Percentiles rank a stretch among this genome's conserved stretches.
Evolutionary conservation across 2,888 invertebrate genomes (phyloP).

Genomic region (Hyalella azteca): DNA sequence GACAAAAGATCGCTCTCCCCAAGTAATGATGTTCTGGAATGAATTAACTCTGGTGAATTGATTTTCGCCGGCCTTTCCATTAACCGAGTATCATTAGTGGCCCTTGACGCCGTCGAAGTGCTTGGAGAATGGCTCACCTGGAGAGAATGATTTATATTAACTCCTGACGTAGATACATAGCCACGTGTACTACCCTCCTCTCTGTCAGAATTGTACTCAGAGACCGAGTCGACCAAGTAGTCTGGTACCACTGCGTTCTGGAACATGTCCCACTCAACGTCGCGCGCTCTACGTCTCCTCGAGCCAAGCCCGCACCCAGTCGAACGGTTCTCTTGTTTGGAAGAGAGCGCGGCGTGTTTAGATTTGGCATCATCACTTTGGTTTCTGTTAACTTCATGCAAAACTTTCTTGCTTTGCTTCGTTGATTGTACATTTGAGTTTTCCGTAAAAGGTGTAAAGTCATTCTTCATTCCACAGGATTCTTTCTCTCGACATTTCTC

Average conservation of each 20-base stretch:
- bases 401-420: not conserved
- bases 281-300: not conserved
- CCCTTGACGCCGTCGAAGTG: too few species aligned
- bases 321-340: not conserved
- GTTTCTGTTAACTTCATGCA: not conserved
- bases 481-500: not conserved
- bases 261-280: conserved; percentile 16
- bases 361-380: conserved; percentile 19
- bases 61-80: too few species aligned
- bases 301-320: not conserved
- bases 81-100: too few species aligned
- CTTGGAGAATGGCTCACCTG: too few species aligned
- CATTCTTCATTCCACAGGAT: too few species aligned
- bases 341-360: not conserved
- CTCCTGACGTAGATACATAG: not conserved
- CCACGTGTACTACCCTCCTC: not conserved
- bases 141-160: too few species aligned
- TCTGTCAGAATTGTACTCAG: conserved; percentile 24
- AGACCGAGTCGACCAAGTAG: conserved; percentile 23
- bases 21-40: too few species aligned
- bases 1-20: too few species aligned
- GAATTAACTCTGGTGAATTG: too few species aligned
- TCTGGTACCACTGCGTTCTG: conserved; percentile 26
- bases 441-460: too few species aligned
- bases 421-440: not conserved